Evolutionary conservation across 2,797 vertebrate genomes (phyloP), one percentile per base, ranked within the genome.

Genomic region (Craterocephalus amniculus): DNA sequence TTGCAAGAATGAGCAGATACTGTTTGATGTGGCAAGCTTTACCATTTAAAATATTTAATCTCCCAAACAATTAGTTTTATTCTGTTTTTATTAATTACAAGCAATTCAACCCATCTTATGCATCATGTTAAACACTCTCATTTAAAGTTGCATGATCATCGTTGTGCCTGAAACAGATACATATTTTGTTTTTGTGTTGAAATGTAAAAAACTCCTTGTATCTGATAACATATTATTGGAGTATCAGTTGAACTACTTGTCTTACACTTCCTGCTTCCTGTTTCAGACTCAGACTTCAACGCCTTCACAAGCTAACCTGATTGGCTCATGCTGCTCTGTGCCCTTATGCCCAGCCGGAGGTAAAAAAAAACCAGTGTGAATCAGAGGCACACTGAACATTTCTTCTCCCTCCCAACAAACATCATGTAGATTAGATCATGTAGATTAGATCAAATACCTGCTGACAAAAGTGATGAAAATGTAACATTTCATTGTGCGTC

Each of bases 221-320:
- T 74, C 22, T 73, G 18, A 31, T 60, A 18, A 34, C 27, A 40
- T 29, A 32, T 38, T 52, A 24, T 40, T 54, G 7, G 14, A 40
- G 49, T 13, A 65, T 54, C 14, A 52, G 2, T 51, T 57, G 35
- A 6, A 57, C 51, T n/a, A 24, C 60, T 62, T 91, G 70, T 91
- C 84, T 93, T 66, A 87, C 76, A 82, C 57, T 84, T 89, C 81
- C 85, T 93, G 75, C 92, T 92, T 93, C 85, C 88, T 83, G 81
- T 95, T 95, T 92, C 94, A 95, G 95, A 95, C 82, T 94, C 94
- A 86, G 94, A 95, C 92, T 95, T 95, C 92, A 85, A 95, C 91
- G 94, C 95, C 88, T 95, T 93, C 92, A 93, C 93, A 73, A 94
- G 94, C 89, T 93, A 90, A 92, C 80, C 89, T 88, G 92, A 93